Evolutionary conservation across 2,113 vertebrate species (phyloP), one percentile per base, ranked within the genome.

Genomic region (Microtus montanus): DNA sequence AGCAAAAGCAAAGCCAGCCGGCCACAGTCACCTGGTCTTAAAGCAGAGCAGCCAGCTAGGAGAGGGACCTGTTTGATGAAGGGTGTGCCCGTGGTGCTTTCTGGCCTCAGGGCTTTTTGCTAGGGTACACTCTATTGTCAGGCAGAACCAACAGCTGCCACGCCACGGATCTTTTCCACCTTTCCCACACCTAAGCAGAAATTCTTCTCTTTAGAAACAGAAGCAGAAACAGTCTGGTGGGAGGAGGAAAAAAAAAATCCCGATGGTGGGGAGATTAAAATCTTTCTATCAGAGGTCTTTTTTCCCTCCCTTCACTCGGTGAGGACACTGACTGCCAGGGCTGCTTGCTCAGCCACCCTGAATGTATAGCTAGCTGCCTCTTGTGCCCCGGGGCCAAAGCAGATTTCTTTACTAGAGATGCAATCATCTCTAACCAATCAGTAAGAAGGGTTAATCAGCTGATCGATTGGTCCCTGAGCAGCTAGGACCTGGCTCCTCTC

Each of bases 371-470:
- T 96, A 92, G 96, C 95, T 96, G 95, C 96, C 94, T 97, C 96
- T 78, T 74, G 38, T 96, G 98, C 98, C 99, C 97, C 19, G 44
- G 91, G 98, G 98, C 98, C 82, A 97, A 96, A 98, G 97, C 98
- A 97, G 98, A 99, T 99, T 99, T 99, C 98, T 98, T 98, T 98
- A 98, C 98, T 97, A 97, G 98, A 98, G 98, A 98, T 98, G 97
- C 99, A 99, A 99, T 99, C 99, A 99, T 98, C 98, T 98, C 98
- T 98, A 98, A 98, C 99, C 99, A 99, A 99, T 99, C 99, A 98
- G 98, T 99, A 99, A 99, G 98, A 98, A 99, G 98, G 98, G 98
- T 99, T 99, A 99, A 99, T 99, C 99, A 99, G 98, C 98, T 98
- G 98, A 99, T 99, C 98, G 98, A 99, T 99, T 97, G 94, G 98